These are phyloP conservation scores for Erpetoichthys calabaricus DNA, from an alignment of 2,797 vertebrate genomes.

Conservation along the genomic window DNA sequence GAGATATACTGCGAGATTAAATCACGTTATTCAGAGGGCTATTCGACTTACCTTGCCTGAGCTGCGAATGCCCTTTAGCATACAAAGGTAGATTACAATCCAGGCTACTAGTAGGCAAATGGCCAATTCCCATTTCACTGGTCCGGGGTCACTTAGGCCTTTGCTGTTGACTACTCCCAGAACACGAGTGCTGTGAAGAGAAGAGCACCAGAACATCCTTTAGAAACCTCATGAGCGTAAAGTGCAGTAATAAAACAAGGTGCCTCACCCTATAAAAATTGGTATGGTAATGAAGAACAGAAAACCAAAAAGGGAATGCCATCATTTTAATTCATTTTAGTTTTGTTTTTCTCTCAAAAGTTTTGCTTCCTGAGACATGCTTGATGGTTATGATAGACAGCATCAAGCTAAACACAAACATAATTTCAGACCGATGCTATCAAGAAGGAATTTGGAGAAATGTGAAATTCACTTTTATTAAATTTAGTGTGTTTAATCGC, in stretches of 20 bases:
- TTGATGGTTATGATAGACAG: too few relatives aligned
- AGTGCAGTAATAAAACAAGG: neutral
- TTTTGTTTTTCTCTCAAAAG: too few relatives aligned
- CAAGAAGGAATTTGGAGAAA: too few relatives aligned
- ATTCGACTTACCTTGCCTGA: conserved; percentile 58
- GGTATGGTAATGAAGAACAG: neutral
- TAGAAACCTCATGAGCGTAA: neutral
- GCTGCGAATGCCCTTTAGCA: conserved; percentile 66
- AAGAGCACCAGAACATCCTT: neutral
- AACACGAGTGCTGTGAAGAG: conserved; percentile 39
- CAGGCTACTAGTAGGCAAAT: conserved; percentile 62
- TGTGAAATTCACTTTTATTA: too few relatives aligned
- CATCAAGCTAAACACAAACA: too few relatives aligned
- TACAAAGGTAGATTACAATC: conserved; percentile 66
- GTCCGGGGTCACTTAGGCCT: conserved; percentile 59
- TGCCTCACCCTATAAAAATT: too few relatives aligned
- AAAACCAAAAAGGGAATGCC: neutral
- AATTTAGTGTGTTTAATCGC: too few relatives aligned
- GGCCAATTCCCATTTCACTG: conserved; percentile 56
- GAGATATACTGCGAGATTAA: too few relatives aligned
- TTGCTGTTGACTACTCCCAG: conserved; percentile 53
- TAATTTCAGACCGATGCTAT: too few relatives aligned
- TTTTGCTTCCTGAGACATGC: too few relatives aligned
- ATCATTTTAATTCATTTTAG: neutral
- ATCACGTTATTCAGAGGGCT: too few relatives aligned